These are phyloP conservation scores for Phaetusa simplex DNA, from an alignment of 2,113 vertebrate species.

Conservation along the genomic window DNA sequence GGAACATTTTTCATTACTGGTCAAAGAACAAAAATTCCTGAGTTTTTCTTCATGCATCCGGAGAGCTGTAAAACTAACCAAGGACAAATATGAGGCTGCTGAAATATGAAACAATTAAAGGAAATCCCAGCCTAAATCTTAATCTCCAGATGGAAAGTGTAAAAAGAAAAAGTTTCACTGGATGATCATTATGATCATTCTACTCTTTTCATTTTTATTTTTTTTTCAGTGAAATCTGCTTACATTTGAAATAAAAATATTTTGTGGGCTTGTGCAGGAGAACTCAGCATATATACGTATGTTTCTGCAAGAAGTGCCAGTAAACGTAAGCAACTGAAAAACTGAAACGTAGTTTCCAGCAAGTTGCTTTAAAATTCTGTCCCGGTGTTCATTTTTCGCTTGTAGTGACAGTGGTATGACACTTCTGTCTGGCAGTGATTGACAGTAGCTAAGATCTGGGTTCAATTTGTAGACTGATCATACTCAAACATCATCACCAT, in stretches of 20 bases:
- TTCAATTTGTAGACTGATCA: background rate
- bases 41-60: conserved; percentile 58
- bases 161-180: background rate
- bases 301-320: background rate
- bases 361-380: background rate
- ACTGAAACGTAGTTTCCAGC: background rate
- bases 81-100: conserved; percentile 54
- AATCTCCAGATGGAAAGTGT: conserved; percentile 52
- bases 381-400: background rate
- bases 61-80: conserved; percentile 59
- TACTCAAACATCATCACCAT: background rate
- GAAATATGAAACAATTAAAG: conserved; percentile 83
- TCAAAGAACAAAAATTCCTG: conserved; percentile 9
- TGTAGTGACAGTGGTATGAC: background rate
- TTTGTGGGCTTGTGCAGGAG: background rate
- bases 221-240: background rate
- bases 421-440: background rate
- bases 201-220: background rate
- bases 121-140: conserved; percentile 78
- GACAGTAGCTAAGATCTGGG: background rate
- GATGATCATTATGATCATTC: background rate
- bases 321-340: background rate
- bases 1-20: background rate
- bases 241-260: background rate
- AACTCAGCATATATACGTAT: background rate